Percentiles rank a stretch among this genome's conserved stretches.
These are phyloP conservation scores for Myotis daubentonii DNA, from an alignment of 2,797 vertebrate genomes.

Conservation along the genomic window DNA sequence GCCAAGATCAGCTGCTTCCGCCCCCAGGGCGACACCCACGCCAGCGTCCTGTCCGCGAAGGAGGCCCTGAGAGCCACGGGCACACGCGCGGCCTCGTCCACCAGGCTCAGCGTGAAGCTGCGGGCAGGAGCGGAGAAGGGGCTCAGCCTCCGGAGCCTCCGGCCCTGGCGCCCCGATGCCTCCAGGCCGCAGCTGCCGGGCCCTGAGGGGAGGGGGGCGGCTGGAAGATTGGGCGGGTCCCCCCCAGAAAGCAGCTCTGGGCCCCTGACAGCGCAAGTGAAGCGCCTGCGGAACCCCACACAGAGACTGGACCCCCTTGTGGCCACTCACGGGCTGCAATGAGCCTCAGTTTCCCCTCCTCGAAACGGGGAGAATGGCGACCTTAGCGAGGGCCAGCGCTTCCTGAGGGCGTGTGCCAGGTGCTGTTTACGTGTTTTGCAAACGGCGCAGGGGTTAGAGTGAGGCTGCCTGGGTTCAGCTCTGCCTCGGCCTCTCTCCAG, in stretches of 20 bases:
- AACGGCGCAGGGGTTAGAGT: not conserved
- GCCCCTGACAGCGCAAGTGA: not conserved
- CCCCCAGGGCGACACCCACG: constrained; percentile 73
- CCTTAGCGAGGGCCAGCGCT: not conserved
- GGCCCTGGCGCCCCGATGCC: not conserved
- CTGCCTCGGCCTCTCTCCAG: not conserved
- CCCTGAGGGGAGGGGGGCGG: not conserved
- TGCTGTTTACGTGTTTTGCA: not conserved
- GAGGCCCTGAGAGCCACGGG: constrained; percentile 70
- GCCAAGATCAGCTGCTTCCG: constrained; percentile 67
- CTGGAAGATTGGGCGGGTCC: not conserved
- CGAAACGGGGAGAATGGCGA: no score
- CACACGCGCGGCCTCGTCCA: not conserved
- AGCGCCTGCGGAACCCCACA: no score
- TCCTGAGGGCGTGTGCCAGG: not conserved
- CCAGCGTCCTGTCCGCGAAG: constrained; percentile 76
- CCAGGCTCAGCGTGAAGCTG: constrained; percentile 72
- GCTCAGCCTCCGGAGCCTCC: rapidly evolving
- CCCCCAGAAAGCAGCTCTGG: not conserved
- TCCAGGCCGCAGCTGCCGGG: not conserved
- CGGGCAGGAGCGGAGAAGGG: not conserved
- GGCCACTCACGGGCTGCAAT: not conserved
- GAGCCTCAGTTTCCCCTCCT: not conserved
- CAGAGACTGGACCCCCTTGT: not conserved
- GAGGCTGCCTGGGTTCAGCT: no score